A percentile compares a stretch with the other conserved stretches of the same genome.
Conservation (phyloP, 2,888 invertebrate genomes). For the Eurytoma californica region DNA sequence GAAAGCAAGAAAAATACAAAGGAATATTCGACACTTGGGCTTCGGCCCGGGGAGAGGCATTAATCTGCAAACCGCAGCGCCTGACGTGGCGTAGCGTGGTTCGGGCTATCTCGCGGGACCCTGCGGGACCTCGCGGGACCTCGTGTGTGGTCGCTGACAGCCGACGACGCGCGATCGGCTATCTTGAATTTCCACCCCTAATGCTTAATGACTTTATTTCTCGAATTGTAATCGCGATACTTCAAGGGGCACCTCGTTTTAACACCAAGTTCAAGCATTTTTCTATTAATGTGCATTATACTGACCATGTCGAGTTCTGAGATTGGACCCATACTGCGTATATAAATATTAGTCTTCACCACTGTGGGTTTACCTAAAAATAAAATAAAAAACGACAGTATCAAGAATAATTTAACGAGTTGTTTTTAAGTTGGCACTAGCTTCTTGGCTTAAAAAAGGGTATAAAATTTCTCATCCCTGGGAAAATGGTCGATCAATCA, state of each 20-base stretch:
- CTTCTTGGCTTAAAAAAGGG: too few species aligned
- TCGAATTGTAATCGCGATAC: background rate
- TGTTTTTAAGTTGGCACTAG: too few species aligned
- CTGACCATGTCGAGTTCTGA: conserved; percentile 91
- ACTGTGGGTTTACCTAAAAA: conserved; percentile 86
- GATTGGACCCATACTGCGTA: conserved; percentile 93
- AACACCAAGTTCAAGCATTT: too few species aligned
- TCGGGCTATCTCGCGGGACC: conserved; percentile 24
- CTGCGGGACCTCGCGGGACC: background rate
- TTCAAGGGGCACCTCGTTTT: too few species aligned
- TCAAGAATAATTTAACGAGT: too few species aligned
- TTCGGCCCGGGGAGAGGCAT: background rate
- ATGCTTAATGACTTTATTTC: background rate
- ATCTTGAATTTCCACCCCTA: background rate
- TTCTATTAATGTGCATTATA: background rate
- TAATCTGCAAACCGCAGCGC: conserved; percentile 47
- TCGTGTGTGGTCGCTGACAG: background rate
- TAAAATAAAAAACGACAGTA: background rate
- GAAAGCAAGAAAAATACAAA: background rate
- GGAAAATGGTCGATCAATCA: too few species aligned
- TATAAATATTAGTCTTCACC: conserved; percentile 90
- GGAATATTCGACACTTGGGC: conserved; percentile 33
- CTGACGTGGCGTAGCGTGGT: conserved; percentile 25
- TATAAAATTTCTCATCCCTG: too few species aligned
- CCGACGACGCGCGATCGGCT: background rate